Percentiles rank a stretch among this genome's conserved stretches.
Conservation (phyloP, 2,113 vertebrate species). For the Engystomops pustulosus region DNA sequence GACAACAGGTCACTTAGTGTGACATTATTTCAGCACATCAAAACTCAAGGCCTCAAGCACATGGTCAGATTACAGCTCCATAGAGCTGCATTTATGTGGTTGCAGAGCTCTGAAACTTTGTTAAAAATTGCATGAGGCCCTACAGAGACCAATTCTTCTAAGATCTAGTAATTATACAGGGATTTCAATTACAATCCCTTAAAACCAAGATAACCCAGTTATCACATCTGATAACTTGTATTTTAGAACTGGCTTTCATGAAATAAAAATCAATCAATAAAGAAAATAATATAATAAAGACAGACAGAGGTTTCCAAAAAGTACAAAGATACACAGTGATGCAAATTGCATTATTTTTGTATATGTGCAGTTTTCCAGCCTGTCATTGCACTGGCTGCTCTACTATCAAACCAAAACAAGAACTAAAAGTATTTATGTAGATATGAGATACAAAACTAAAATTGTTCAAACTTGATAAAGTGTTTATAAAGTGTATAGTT, state of each 20-base stretch:
- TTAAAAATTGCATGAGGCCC: too few relatives aligned
- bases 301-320: too few relatives aligned
- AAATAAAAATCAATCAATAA: conserved; percentile 52
- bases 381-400: not conserved
- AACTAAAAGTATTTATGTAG: too few relatives aligned
- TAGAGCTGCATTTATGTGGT: not conserved
- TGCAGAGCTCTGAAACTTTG: too few relatives aligned
- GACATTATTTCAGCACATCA: too few relatives aligned
- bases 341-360: conserved; percentile 1
- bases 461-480: not conserved
- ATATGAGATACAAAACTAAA: not conserved
- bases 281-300: conserved; percentile 25
- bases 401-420: too few relatives aligned
- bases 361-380: conserved; percentile 5
- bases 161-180: not conserved
- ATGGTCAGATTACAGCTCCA: not conserved
- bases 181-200: not conserved
- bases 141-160: too few relatives aligned
- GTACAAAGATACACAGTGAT: conserved; percentile 56
- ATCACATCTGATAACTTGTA: not conserved
- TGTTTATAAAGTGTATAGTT: not conserved
- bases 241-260: not conserved
- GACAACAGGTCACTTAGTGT: too few relatives aligned
- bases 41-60: not conserved
- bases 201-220: not conserved